phyloP scores from a whole-genome alignment of 2,888 invertebrate genomes.

The Sesia bembeciformis region DNA sequence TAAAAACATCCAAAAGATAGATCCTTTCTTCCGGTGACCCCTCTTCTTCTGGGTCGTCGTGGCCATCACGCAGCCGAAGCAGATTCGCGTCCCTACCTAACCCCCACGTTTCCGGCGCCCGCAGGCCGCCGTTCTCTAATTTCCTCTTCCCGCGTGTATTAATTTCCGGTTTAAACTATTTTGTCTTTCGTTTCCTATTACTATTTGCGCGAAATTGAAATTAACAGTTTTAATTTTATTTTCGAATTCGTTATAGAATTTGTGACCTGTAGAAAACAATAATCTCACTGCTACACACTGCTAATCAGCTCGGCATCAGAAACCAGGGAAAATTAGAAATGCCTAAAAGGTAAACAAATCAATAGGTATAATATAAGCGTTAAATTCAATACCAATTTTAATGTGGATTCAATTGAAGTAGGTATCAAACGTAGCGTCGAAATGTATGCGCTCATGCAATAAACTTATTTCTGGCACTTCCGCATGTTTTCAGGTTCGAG shows the following conservation, averaged over 20 bases:
- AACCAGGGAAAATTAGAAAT: too few relatives aligned
- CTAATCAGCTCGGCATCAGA: too few relatives aligned
- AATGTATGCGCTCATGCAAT: constrained; percentile 34
- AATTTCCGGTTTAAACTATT: constrained; percentile 63
- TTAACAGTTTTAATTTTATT: background rate
- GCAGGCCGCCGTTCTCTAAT: constrained; percentile 57
- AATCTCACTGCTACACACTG: too few relatives aligned
- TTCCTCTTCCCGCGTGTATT: constrained; percentile 68
- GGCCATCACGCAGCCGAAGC: constrained; percentile 28
- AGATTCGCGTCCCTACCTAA: constrained; percentile 36
- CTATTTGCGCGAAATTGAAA: background rate
- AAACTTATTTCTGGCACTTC: constrained; percentile 67
- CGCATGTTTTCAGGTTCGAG: constrained; percentile 49
- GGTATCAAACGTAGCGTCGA: background rate
- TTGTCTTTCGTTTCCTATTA: constrained; percentile 54
- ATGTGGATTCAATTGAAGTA: background rate
- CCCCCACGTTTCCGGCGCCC: constrained; percentile 45
- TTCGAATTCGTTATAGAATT: too few relatives aligned
- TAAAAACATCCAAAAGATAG: background rate
- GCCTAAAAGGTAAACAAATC: too few relatives aligned
- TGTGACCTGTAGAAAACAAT: too few relatives aligned
- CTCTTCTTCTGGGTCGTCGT: constrained; percentile 37
- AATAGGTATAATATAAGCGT: background rate
- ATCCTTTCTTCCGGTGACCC: constrained; percentile 15
- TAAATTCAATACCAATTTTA: background rate